Evolutionary conservation across 2,888 invertebrate genomes (phyloP).

Genomic region (Ophion obscuratus): DNA sequence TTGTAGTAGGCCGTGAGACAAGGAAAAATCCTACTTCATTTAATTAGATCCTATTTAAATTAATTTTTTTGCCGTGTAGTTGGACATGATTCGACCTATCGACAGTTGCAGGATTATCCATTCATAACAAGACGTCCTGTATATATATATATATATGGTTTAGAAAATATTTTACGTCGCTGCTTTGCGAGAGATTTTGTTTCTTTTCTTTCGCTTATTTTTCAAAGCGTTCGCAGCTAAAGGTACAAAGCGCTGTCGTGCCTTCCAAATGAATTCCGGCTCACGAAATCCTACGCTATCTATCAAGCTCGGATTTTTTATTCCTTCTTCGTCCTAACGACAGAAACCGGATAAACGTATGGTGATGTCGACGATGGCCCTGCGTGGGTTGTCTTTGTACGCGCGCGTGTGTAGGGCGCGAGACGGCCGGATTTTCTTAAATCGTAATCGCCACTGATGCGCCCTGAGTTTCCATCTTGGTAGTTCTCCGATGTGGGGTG

Average conservation of each 20-base stretch:
- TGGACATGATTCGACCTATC: no score
- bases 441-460: slow-evolving; percentile 63
- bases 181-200: neutral
- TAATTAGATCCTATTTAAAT: no score
- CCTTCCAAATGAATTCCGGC: slow-evolving; percentile 35
- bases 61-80: no score
- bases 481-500: slow-evolving; percentile 58
- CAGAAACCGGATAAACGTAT: slow-evolving; percentile 59
- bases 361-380: slow-evolving; percentile 54
- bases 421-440: slow-evolving; percentile 57
- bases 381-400: slow-evolving; percentile 55
- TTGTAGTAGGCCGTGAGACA: no score
- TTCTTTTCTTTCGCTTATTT: slow-evolving; percentile 23
- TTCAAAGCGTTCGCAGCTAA: neutral
- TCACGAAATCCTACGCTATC: slow-evolving; percentile 54
- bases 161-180: neutral
- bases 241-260: neutral
- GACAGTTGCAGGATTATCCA: no score
- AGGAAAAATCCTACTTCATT: no score
- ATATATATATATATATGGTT: neutral
- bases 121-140: no score
- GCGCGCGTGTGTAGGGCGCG: slow-evolving; percentile 6
- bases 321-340: slow-evolving; percentile 33
- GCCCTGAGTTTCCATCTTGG: slow-evolving; percentile 43
- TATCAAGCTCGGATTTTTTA: slow-evolving; percentile 52